Evolutionary conservation across 2,797 vertebrate genomes (phyloP).

Genomic region (Bovichtus variegatus): DNA sequence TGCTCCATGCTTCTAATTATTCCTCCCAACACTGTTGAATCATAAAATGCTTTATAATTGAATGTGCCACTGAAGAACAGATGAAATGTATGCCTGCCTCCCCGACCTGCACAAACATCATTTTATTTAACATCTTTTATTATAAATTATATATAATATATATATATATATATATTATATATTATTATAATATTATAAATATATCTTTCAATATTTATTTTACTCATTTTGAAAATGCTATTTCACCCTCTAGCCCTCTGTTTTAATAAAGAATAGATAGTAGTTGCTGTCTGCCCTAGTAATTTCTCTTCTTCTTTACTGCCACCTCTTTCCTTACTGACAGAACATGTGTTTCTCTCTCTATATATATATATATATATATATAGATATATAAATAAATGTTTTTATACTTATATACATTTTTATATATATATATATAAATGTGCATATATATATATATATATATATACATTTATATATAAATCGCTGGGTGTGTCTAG

Average conservation of each 20-base stretch:
- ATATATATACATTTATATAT: too few species aligned
- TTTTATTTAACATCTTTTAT: constrained; percentile 4
- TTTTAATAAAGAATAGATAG: constrained; percentile 11
- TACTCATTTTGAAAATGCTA: neutral
- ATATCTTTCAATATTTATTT: too few species aligned
- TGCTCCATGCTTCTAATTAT: constrained; percentile 63
- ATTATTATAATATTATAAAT: too few species aligned
- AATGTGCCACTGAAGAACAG: constrained; percentile 41
- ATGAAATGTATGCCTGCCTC: constrained; percentile 34
- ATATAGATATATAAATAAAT: too few species aligned
- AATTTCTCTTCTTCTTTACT: constrained; percentile 28
- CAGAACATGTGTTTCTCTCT: constrained; percentile 1
- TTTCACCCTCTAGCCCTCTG: neutral
- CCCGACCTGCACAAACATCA: constrained; percentile 14
- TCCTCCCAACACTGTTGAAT: constrained; percentile 48
- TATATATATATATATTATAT: too few species aligned
- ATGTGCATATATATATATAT: too few species aligned
- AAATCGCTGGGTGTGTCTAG: constrained; percentile 38
- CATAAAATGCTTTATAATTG: constrained; percentile 44
- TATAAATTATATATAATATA: too few species aligned
- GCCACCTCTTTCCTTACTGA: neutral
- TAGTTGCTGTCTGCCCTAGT: constrained; percentile 4
- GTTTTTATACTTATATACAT: too few species aligned
- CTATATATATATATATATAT: too few species aligned
- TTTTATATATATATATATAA: too few species aligned